These are phyloP conservation scores for Oppia nitens DNA, from an alignment of 1,140 invertebrate species.

Conservation along the genomic window DNA sequence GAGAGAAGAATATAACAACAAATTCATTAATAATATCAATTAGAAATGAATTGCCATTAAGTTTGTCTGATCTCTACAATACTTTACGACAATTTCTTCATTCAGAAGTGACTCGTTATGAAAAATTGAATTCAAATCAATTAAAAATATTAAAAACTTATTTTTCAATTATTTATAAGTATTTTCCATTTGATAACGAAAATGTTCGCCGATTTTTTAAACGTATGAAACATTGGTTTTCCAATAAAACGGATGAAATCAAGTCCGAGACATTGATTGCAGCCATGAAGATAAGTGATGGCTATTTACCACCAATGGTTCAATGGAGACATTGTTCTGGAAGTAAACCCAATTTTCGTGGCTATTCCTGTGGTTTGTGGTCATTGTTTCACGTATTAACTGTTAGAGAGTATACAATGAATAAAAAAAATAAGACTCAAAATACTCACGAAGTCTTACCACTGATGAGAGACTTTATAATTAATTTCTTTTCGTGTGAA, in stretches of 20 bases:
- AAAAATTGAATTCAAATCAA: constrained; percentile 6
- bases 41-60: neutral
- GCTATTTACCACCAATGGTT: constrained; percentile 29
- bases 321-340: constrained; percentile 69
- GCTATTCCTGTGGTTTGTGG: constrained; percentile 94
- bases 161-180: constrained; percentile 2
- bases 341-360: constrained; percentile 47
- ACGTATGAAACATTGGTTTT: constrained; percentile 11
- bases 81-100: constrained; percentile 9
- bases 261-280: neutral
- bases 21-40: neutral
- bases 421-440: neutral
- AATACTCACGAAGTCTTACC: constrained; percentile 46
- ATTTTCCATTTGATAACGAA: constrained; percentile 19
- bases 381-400: constrained; percentile 82
- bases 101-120: constrained; percentile 1
- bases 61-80: constrained; percentile 15
- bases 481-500: constrained; percentile 81
- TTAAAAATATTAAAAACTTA: constrained; percentile 9
- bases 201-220: constrained; percentile 15
- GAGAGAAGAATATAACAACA: neutral
- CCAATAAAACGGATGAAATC: neutral
- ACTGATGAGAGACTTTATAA: constrained; percentile 72
- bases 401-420: constrained; percentile 45
- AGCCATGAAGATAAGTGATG: constrained; percentile 4